Base-by-base conservation (phyloP, 2,113 vertebrate genomes). In the Lontra canadensis region DNA sequence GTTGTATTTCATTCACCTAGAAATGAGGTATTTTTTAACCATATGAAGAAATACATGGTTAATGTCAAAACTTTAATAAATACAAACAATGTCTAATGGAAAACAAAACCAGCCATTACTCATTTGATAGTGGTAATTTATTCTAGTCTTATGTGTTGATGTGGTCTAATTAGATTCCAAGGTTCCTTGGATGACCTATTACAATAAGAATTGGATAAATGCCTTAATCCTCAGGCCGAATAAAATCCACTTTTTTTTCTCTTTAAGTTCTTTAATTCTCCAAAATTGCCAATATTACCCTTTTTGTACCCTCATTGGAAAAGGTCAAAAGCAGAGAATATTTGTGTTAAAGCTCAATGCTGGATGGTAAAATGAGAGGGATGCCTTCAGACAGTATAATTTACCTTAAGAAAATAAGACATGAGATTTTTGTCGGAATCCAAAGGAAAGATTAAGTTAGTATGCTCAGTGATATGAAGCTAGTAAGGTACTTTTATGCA, bases 191-290 rank as follows among this genome's bases (percentile, higher is more conserved):
- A 61, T 79, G 59, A 57, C 39, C 5, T 88, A 14, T 83, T 92
- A 67, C 6, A 88, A 25, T 78, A 36, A 95, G 25, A 79, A 81
- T 94, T 31, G 78, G 59, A 84, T 76, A 84, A 82, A 71, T 91
- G 57, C 23, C 6, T 76, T 85, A 82, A 94, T 79, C n/a, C 5
- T 61, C 21, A 93, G 90, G 13, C 12, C 0, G 3, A 84, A 95
- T 36, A 52, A 97, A 76, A 94, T 29, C 31, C 76, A 88, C 31
- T 26, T 26, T 57, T 88, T 88, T 90, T 73, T 84, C 59, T 90
- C 18, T 29, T 47, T 88, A 81, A 79, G 4, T n/a, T 90, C 8
- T 93, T 71, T 65, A 95, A 63, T 78, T 92, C 39, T 90, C 55
- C 29, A 17, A 57, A 39, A 82, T 90, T 93, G 6, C 31, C 34